phyloP scores from a whole-genome alignment of 1,140 invertebrate species.

The Kradibia gibbosae region DNA sequence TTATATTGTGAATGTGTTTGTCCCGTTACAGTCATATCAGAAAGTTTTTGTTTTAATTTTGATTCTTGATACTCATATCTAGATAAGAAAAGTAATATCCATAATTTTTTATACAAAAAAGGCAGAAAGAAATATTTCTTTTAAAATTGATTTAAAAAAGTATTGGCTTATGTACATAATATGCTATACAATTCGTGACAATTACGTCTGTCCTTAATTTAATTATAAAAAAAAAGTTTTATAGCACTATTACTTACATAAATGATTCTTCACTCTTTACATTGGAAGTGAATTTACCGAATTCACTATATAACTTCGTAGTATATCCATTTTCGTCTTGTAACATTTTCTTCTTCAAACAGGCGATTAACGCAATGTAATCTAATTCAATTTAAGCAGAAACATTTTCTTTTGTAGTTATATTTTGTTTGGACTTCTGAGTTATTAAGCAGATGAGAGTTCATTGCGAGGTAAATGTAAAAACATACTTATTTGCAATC shows the following conservation, averaged over 20 bases:
- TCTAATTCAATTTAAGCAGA: slow-evolving; percentile 1
- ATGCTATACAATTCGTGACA: neutral
- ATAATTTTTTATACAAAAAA: neutral
- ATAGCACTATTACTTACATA: slow-evolving; percentile 11
- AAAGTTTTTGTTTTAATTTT: neutral
- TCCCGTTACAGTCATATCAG: neutral
- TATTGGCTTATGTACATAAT: too few species aligned
- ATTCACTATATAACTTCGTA: neutral
- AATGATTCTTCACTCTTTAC: neutral
- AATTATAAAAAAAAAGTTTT: slow-evolving; percentile 3
- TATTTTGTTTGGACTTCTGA: neutral
- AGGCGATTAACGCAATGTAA: neutral
- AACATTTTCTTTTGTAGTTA: neutral
- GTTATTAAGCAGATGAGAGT: neutral
- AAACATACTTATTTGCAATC: slow-evolving; percentile 4
- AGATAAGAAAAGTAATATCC: slow-evolving; percentile 5
- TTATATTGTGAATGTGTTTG: neutral
- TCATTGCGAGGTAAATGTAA: neutral
- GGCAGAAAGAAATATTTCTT: too few species aligned
- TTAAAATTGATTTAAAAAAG: too few species aligned
- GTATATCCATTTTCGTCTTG: neutral
- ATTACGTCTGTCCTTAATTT: neutral
- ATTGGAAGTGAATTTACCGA: neutral
- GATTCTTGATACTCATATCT: slow-evolving; percentile 6
- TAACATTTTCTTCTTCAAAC: slow-evolving; percentile 36